Conservation (phyloP, 35 echinoderm and acorn worm genomes). For the Heliocidaris tuberculata region DNA sequence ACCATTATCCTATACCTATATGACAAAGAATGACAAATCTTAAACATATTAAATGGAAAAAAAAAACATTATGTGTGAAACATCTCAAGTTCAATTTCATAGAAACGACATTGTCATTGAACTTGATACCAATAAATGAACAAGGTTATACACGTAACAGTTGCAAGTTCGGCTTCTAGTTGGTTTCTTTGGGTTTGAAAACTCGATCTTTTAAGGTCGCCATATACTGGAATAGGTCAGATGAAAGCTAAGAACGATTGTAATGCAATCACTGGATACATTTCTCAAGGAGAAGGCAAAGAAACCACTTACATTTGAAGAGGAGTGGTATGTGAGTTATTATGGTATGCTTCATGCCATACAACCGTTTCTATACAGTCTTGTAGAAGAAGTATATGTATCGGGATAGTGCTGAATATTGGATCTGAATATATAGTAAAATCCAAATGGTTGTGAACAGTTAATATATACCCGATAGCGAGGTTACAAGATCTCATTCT, state of each 20-base stretch:
- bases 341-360: not conserved
- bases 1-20: not conserved
- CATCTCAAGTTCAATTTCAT: not conserved
- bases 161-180: not conserved
- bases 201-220: not conserved
- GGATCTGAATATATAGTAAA: no score
- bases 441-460: no score
- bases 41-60: not conserved
- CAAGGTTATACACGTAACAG: not conserved
- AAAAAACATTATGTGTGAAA: not conserved
- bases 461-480: no score
- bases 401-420: no score
- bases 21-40: not conserved
- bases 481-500: no score
- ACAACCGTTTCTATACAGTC: not conserved
- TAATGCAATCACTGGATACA: not conserved
- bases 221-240: not conserved
- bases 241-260: not conserved
- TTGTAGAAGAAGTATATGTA: not conserved
- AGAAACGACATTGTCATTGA: conserved; percentile 17
- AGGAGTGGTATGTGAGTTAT: not conserved
- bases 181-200: not conserved
- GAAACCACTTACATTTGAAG: not conserved
- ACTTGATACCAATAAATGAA: not conserved
- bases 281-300: not conserved